phyloP scores from a whole-genome alignment of 2,888 invertebrate species.

The Toxonevra muliebris region DNA sequence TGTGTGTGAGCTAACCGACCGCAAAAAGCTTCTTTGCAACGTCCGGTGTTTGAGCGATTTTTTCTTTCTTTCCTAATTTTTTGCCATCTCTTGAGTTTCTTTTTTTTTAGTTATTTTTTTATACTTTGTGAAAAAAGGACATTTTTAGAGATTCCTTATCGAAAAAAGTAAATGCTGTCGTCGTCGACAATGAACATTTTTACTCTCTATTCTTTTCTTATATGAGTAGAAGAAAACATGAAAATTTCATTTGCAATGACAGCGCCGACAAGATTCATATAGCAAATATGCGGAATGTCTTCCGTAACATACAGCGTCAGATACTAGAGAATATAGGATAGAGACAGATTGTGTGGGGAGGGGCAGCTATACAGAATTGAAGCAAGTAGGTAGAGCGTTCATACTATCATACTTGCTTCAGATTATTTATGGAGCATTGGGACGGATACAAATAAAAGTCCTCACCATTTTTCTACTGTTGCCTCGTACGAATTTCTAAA shows the following conservation, averaged over 20 bases:
- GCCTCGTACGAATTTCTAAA: too few relatives aligned
- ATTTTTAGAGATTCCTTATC: slow-evolving; percentile 15
- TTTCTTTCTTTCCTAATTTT: background rate
- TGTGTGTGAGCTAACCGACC: slow-evolving; percentile 21
- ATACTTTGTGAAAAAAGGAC: background rate
- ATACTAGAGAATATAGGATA: too few relatives aligned
- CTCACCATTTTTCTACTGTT: too few relatives aligned
- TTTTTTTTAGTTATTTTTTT: background rate
- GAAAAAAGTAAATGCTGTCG: background rate
- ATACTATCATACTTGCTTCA: background rate
- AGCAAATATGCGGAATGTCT: slow-evolving; percentile 31
- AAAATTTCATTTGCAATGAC: slow-evolving; percentile 38
- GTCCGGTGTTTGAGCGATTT: slow-evolving; percentile 14
- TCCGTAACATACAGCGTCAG: slow-evolving; percentile 10
- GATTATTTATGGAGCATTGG: slow-evolving; percentile 10
- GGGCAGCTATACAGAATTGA: background rate
- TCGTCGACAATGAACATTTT: background rate
- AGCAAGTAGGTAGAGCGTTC: too few relatives aligned
- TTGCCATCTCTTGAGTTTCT: background rate
- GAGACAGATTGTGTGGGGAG: background rate
- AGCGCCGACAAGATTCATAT: slow-evolving; percentile 31
- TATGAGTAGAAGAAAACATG: slow-evolving; percentile 20
- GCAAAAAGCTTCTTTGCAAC: slow-evolving; percentile 28
- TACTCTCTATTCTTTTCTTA: background rate
- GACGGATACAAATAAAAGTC: background rate